Conservation (phyloP, 2,797 vertebrate genomes). For the Picus viridis region DNA sequence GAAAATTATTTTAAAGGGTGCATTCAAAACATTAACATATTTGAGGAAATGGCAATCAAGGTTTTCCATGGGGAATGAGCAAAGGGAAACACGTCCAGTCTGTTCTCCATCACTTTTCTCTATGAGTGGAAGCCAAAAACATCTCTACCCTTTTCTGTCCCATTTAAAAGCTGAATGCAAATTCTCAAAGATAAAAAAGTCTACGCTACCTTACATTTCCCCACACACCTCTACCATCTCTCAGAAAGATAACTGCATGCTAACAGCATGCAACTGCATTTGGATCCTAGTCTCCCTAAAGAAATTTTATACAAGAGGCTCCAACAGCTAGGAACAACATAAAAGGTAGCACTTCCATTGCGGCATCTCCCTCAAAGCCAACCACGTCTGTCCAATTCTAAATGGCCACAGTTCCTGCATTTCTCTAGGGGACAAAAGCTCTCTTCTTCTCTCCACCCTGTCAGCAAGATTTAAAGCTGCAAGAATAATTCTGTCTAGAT, state of each 20-base stretch:
- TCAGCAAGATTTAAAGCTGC: slow-evolving; percentile 43
- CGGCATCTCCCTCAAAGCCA: background rate
- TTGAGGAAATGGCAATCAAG: slow-evolving; percentile 56
- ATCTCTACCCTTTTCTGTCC: background rate
- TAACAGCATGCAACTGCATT: background rate
- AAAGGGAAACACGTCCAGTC: slow-evolving; percentile 8
- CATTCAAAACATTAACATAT: slow-evolving; percentile 38
- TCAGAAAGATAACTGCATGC: background rate
- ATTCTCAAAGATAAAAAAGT: background rate
- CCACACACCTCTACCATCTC: background rate
- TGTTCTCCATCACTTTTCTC: slow-evolving; percentile 15
- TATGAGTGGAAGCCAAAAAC: background rate
- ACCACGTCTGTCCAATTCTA: background rate
- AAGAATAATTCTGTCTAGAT: slow-evolving; percentile 48
- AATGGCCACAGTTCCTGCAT: slow-evolving; percentile 30
- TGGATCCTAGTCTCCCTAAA: background rate
- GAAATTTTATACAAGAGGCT: background rate
- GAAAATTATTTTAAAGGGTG: slow-evolving; percentile 55
- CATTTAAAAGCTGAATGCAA: background rate
- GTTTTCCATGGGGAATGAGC: slow-evolving; percentile 32
- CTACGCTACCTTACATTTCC: background rate
- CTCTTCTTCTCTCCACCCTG: slow-evolving; percentile 30
- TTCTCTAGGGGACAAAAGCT: slow-evolving; percentile 52
- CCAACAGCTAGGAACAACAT: background rate
- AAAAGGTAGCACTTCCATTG: background rate